These are phyloP conservation scores for Formica aserva DNA, from an alignment of 2,888 invertebrate species.

Conservation along the genomic window DNA sequence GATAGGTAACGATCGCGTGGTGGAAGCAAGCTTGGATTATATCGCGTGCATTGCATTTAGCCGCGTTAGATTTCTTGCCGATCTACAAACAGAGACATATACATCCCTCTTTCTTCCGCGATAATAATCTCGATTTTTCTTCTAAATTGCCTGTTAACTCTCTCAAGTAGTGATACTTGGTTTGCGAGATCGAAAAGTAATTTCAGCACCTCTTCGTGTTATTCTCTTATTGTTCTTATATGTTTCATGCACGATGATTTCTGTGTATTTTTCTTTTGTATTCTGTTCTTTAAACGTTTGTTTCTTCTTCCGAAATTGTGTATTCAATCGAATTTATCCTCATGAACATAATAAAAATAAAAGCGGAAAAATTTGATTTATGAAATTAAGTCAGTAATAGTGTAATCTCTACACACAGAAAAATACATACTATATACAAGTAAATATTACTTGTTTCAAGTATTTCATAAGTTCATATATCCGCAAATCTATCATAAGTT, in stretches of 20 bases:
- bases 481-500: no score
- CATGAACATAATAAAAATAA: background rate
- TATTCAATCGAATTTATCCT: background rate
- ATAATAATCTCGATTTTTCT: slow-evolving; percentile 19
- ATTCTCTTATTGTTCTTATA: background rate
- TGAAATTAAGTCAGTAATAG: background rate
- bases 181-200: background rate
- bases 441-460: no score
- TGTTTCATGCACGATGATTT: background rate
- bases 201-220: background rate
- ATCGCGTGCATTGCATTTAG: slow-evolving; percentile 63
- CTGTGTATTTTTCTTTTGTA: background rate
- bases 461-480: no score
- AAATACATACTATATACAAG: no score
- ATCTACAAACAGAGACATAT: background rate
- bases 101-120: background rate
- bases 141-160: background rate
- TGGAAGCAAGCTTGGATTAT: slow-evolving; percentile 55
- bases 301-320: background rate
- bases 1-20: slow-evolving; percentile 30
- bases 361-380: background rate
- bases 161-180: background rate
- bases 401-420: background rate
- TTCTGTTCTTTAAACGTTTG: background rate
- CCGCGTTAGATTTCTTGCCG: slow-evolving; percentile 64